Evolutionary conservation across 2,113 vertebrate species (phyloP), one percentile per base, ranked within the genome.

Genomic region (Xenus cinereus): DNA sequence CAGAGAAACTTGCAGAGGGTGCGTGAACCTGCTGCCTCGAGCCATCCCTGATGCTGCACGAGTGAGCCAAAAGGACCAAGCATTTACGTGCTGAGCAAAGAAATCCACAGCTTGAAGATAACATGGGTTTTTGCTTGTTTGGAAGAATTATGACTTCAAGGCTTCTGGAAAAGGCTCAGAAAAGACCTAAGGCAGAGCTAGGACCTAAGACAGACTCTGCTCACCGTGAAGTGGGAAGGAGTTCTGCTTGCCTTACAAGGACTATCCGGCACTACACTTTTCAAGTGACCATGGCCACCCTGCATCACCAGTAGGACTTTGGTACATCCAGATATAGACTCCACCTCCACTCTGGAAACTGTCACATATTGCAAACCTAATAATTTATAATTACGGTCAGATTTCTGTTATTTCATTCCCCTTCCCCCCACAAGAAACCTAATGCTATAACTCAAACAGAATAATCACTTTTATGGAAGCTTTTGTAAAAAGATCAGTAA

Each of bases 401-500:
- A 45, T 62, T n/a, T 51, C 28, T 57, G 48, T 28, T 18, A 27
- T 39, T 81, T 24, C 1, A 0, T 39, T 35, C 51, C 20, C 30
- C 32, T 43, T 46, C 23, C 17, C 63, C n/a, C 17, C 39, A 7
- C 15, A 54, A 53, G 66, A 24, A 74, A 27, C 10, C n/a, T 46
- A 37, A 54, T 37, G 20, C 57, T 26, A 8, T 6, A 57, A 51
- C 62, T 59, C 63, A 89, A 82, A 76, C 45, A 82, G 64, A 91
- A 76, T 46, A 78, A 92, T 80, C 30, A 33, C 57, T 91, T 96
- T 87, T 14, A 87, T 24, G 54, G 54, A 78, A 43, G 89, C 74
- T 89, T 92, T 87, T 92, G 87, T 79, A 62, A 72, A 48, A 85
- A 66, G 62, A 87, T 91, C 81, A 71, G 69, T 87, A n/a, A 46